These are phyloP conservation scores for Spisula subtruncata DNA, from an alignment of 2,888 invertebrate genomes.

Conservation along the genomic window DNA sequence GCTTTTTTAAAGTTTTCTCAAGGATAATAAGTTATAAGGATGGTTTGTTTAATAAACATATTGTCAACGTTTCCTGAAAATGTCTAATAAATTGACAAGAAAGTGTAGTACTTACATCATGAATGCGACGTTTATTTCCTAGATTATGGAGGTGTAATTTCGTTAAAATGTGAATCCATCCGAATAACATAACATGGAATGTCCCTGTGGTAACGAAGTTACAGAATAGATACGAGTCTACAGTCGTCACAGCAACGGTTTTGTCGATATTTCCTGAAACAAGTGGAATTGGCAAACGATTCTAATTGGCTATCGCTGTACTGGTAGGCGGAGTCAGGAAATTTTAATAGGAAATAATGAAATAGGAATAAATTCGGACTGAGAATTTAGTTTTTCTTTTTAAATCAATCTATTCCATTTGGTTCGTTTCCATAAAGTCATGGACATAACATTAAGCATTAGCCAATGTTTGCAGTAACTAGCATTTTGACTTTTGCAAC, in stretches of 20 bases:
- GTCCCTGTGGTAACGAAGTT: not conserved
- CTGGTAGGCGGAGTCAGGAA: not conserved
- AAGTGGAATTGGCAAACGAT: not conserved
- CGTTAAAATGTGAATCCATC: slow-evolving; percentile 1
- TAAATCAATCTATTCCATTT: not conserved
- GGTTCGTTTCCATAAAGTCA: not conserved
- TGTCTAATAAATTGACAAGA: no score
- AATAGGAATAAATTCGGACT: not conserved
- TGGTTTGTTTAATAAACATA: no score
- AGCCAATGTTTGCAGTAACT: no score
- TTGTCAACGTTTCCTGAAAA: no score
- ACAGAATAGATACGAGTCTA: not conserved
- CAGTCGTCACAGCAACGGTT: not conserved
- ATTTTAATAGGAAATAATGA: not conserved
- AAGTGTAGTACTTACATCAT: not conserved
- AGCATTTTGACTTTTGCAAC: no score
- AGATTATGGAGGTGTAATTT: not conserved
- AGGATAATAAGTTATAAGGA: no score
- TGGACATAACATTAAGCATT: no score
- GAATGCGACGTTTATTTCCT: not conserved
- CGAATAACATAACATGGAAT: not conserved
- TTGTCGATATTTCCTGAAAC: not conserved
- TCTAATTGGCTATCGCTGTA: not conserved
- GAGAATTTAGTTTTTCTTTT: not conserved
- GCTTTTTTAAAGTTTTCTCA: no score